Percentiles rank a stretch among this genome's conserved stretches.
phyloP scores from a whole-genome alignment of 2,888 invertebrate genomes.

The Diaprepes abbreviatus region DNA sequence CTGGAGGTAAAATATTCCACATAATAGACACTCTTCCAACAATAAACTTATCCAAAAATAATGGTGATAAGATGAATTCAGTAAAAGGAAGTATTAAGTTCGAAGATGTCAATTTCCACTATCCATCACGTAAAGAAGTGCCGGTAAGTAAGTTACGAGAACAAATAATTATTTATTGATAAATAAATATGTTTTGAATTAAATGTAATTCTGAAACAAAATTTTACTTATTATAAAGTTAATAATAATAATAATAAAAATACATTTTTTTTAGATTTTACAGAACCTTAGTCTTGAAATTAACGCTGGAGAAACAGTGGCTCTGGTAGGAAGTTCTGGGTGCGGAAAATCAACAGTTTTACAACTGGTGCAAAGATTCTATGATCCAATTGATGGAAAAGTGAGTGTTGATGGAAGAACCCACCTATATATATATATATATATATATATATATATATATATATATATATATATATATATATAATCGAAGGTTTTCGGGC shows the following conservation, averaged over 20 bases:
- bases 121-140: conserved; percentile 84
- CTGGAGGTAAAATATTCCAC: conserved; percentile 82
- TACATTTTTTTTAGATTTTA: conserved; percentile 70
- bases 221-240: no score
- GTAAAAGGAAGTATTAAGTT: conserved; percentile 80
- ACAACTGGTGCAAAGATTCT: conserved; percentile 81
- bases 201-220: no score
- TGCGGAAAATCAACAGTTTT: conserved; percentile 86
- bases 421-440: no score
- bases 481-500: no score
- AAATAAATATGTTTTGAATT: no score
- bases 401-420: conserved; percentile 69
- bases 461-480: no score
- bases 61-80: conserved; percentile 72
- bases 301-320: conserved; percentile 81
- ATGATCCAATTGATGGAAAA: conserved; percentile 77
- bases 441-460: no score
- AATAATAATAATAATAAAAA: no score
- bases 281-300: conserved; percentile 77
- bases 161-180: no score
- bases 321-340: conserved; percentile 80
- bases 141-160: conserved; percentile 70
- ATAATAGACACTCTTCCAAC: conserved; percentile 81
- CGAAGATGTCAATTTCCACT: conserved; percentile 81
- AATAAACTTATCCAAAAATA: conserved; percentile 79